These are phyloP conservation scores for Karalla daura DNA, from an alignment of 2,797 vertebrate genomes.

Conservation along the genomic window DNA sequence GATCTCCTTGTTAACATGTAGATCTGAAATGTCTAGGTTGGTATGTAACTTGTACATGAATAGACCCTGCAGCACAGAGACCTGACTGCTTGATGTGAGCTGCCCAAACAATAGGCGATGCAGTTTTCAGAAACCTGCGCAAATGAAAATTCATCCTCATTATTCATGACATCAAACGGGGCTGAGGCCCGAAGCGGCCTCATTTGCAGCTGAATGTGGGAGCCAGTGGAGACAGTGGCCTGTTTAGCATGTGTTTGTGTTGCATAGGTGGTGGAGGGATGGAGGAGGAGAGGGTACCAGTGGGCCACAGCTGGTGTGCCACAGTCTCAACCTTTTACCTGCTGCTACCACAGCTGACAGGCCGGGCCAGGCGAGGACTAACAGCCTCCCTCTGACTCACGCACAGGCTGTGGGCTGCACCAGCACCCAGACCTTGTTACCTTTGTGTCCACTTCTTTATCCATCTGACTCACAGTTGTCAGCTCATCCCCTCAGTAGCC, in stretches of 20 bases:
- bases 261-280: slow-evolving; percentile 77
- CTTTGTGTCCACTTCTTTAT: slow-evolving; percentile 23
- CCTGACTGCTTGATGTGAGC: slow-evolving; percentile 63
- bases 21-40: slow-evolving; percentile 28
- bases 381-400: slow-evolving; percentile 33
- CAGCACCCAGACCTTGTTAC: slow-evolving; percentile 10
- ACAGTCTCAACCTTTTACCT: slow-evolving; percentile 75
- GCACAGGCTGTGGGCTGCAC: slow-evolving; percentile 18
- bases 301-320: slow-evolving; percentile 86
- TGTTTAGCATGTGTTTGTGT: slow-evolving; percentile 88
- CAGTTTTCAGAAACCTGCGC: slow-evolving; percentile 70
- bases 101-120: slow-evolving; percentile 69
- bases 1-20: slow-evolving; percentile 8
- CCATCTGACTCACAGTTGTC: slow-evolving; percentile 20
- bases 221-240: slow-evolving; percentile 78
- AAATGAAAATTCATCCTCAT: slow-evolving; percentile 82
- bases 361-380: slow-evolving; percentile 30
- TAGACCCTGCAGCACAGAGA: slow-evolving; percentile 38
- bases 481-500: slow-evolving; percentile 16
- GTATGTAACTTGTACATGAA: slow-evolving; percentile 38
- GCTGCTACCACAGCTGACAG: slow-evolving; percentile 70
- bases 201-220: slow-evolving; percentile 91
- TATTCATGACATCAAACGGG: slow-evolving; percentile 87
- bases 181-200: slow-evolving; percentile 73
- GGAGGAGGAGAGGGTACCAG: slow-evolving; percentile 79